Evolutionary conservation across 1,140 invertebrate species (phyloP), one percentile per base, ranked within the genome.

Genomic region (Bombyx mandarina): DNA sequence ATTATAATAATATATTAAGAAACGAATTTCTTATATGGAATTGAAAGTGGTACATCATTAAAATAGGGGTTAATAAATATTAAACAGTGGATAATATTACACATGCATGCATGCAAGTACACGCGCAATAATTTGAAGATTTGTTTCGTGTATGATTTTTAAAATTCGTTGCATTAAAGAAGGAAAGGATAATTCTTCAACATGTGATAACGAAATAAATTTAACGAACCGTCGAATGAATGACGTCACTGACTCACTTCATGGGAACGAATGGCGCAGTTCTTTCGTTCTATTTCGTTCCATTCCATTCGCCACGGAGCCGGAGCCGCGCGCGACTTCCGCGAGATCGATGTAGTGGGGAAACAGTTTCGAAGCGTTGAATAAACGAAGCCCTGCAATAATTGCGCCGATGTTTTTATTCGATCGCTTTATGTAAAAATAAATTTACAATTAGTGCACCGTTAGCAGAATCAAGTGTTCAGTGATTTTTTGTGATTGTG

Each of bases 271-370:
- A 67, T 57, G 60, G 58, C 44, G 62, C 67, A 8, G 66, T 66
- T 74, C 73, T 71, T 66, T 81, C 77, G 73, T 71, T 81, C 70
- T 75, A 77, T 81, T 85, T 79, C 77, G 72, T 71, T 81, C 72
- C 76, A 79, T 81, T 85, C 81, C 26, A 35, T 35, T 35, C 26
- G 26, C 26, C 26, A 35, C 26, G 26, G 26, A 35, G 26, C 75
- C 69, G 73, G 73, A 61, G 56, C 69, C 70, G 77, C 69, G 81
- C 75, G 76, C 77, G 75, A 79, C 73, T 71, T 79, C 72, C 65
- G 73, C 63, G 73, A 85, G 80, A 85, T 85, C 82, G 80, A 85
- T 86, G 80, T 81, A 77, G 74, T 79, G 72, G 71, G 71, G 26
- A 75, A 78, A 73, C 73, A 74, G 71, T 56, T 76, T 71, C 75